Percentiles rank a stretch among this genome's conserved stretches.
Evolutionary conservation across 1,140 invertebrate genomes (phyloP).

Genomic region (Pogonus chalceus): DNA sequence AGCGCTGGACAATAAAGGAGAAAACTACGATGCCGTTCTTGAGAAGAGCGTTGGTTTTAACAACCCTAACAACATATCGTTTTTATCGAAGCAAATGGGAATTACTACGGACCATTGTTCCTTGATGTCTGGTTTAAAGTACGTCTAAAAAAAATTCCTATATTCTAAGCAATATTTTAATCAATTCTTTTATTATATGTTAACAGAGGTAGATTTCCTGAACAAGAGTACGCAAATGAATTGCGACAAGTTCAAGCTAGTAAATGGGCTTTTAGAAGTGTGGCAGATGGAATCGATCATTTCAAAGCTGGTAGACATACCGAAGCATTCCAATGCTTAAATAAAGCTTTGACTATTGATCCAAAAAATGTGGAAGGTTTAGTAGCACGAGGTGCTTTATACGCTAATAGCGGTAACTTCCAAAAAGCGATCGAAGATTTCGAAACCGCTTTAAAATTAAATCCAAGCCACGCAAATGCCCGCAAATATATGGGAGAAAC

Average conservation of each 20-base stretch:
- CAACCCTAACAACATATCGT: conserved; percentile 80
- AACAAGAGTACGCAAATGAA: conserved; percentile 70
- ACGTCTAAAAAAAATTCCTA: conserved; percentile 22
- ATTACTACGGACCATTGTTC: conserved; percentile 60
- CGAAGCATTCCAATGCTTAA: conserved; percentile 90
- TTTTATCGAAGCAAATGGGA: conserved; percentile 60
- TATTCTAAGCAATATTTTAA: neutral
- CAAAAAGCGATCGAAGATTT: conserved; percentile 91
- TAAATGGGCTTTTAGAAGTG: conserved; percentile 85
- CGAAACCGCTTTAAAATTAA: conserved; percentile 77
- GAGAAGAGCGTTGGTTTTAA: conserved; percentile 77
- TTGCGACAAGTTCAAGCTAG: conserved; percentile 79
- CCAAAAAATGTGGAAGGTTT: conserved; percentile 87
- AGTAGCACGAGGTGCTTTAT: conserved; percentile 85
- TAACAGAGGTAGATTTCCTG: conserved; percentile 60
- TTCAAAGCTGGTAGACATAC: conserved; percentile 84
- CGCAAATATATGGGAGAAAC: conserved; percentile 91
- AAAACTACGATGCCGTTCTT: conserved; percentile 73
- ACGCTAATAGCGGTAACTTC: conserved; percentile 88
- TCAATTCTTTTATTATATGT: conserved; percentile 15
- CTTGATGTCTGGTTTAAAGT: conserved; percentile 67
- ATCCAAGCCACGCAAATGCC: conserved; percentile 86
- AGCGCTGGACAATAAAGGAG: conserved; percentile 66
- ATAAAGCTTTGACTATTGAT: conserved; percentile 88
- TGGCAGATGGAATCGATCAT: conserved; percentile 85